Conservation (phyloP, 2,888 invertebrate genomes). For the Druceiella hillmani region DNA sequence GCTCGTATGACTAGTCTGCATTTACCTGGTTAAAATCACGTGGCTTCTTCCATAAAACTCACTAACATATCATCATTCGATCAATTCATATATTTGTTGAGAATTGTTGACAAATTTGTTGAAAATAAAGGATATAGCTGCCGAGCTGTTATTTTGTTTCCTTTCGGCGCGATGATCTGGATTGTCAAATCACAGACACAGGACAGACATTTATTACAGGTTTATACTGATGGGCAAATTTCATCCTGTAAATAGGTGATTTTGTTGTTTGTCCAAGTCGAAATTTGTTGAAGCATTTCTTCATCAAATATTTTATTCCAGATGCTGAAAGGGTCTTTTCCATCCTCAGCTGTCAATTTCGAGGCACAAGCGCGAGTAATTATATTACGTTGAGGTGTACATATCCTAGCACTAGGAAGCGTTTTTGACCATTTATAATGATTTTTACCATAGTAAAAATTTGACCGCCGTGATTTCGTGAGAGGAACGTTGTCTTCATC, state of each 20-base stretch:
- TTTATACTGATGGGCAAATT: too few species aligned
- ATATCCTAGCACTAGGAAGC: slow-evolving; percentile 11
- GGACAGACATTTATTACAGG: too few species aligned
- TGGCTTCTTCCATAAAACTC: too few species aligned
- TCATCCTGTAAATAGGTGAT: too few species aligned
- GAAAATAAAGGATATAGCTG: slow-evolving; percentile 23
- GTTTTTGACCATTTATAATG: slow-evolving; percentile 1
- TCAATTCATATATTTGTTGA: slow-evolving; percentile 18
- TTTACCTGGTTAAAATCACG: too few species aligned
- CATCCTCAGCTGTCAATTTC: too few species aligned
- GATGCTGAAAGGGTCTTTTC: too few species aligned
- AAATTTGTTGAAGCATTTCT: too few species aligned
- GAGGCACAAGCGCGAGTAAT: too few species aligned
- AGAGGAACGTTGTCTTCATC: slow-evolving; percentile 16
- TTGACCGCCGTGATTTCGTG: slow-evolving; percentile 13
- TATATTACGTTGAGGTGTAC: slow-evolving; percentile 12
- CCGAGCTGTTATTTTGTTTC: slow-evolving; percentile 19
- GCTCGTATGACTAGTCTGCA: too few species aligned
- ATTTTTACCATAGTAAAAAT: slow-evolving; percentile 13
- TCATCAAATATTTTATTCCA: too few species aligned
- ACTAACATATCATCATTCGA: slow-evolving; percentile 23
- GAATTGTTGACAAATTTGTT: slow-evolving; percentile 22
- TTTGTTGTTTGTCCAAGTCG: too few species aligned
- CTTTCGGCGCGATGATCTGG: slow-evolving; percentile 18
- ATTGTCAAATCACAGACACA: slow-evolving; percentile 22